Conservation (phyloP, 2,888 invertebrate species). For the Acrocera orbiculus region DNA sequence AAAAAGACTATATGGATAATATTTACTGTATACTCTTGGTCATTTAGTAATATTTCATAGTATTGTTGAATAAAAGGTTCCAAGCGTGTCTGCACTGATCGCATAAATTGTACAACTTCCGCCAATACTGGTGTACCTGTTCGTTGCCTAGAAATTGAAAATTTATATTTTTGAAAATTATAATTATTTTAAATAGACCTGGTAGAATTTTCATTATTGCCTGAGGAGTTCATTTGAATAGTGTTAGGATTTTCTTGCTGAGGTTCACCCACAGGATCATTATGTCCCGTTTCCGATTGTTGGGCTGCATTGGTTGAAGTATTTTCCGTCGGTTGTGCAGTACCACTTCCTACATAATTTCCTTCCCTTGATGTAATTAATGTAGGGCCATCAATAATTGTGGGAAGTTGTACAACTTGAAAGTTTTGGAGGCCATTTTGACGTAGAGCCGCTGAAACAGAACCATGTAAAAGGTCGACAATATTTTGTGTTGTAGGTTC, state of each 20-base stretch:
- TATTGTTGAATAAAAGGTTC: slow-evolving; percentile 48
- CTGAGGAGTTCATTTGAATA: neutral
- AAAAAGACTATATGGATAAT: neutral
- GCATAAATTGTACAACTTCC: slow-evolving; percentile 26
- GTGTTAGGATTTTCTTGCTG: neutral
- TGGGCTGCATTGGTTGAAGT: neutral
- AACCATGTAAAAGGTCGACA: slow-evolving; percentile 29
- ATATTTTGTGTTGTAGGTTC: slow-evolving; percentile 26
- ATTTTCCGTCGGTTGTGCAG: neutral
- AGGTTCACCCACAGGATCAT: neutral
- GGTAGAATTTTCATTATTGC: neutral
- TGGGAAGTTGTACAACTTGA: slow-evolving; percentile 27
- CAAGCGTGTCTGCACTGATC: slow-evolving; percentile 33
- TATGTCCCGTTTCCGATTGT: neutral
- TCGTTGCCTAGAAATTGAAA: slow-evolving; percentile 22
- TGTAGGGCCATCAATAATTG: slow-evolving; percentile 20
- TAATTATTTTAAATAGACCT: no score
- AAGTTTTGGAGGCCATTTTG: slow-evolving; percentile 27
- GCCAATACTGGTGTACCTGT: slow-evolving; percentile 27
- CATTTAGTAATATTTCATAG: slow-evolving; percentile 40
- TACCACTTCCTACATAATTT: no score
- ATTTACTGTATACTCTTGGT: slow-evolving; percentile 30
- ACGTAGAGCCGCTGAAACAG: slow-evolving; percentile 27
- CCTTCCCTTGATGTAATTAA: slow-evolving; percentile 4
- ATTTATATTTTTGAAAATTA: no score